phyloP scores from a whole-genome alignment of 2,888 invertebrate genomes.

The Tenodera sinensis region DNA sequence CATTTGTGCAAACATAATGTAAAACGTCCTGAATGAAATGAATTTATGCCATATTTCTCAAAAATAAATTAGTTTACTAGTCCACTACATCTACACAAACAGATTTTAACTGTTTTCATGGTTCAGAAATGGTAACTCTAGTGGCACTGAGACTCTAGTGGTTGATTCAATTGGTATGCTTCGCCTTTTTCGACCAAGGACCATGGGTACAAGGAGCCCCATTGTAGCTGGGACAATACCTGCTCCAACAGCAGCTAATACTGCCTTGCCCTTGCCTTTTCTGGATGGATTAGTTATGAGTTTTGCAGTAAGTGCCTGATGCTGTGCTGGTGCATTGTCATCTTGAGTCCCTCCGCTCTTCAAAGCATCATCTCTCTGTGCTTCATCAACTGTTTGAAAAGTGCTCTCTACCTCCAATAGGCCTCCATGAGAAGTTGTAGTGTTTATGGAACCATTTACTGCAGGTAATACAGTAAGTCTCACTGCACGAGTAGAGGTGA shows the following conservation, averaged over 20 bases:
- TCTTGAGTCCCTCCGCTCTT: conserved; percentile 33
- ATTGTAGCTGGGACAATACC: conserved; percentile 78
- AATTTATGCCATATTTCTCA: background rate
- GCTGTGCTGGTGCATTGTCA: background rate
- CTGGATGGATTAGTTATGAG: background rate
- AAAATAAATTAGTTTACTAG: background rate
- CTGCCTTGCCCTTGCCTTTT: conserved; percentile 41
- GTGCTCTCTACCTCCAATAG: conserved; percentile 58
- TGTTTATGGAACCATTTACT: conserved; percentile 52
- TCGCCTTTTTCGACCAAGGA: conserved; percentile 56
- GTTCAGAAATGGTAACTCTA: background rate
- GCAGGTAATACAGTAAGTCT: conserved; percentile 71
- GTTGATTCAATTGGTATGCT: conserved; percentile 16
- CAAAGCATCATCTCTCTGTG: background rate
- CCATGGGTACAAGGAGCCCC: conserved; percentile 77
- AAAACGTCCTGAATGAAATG: background rate
- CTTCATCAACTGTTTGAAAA: conserved; percentile 7
- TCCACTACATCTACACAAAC: background rate
- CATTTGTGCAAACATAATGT: no score
- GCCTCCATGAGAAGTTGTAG: conserved; percentile 66
- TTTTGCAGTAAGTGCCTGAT: background rate
- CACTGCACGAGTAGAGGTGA: conserved; percentile 54
- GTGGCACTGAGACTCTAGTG: background rate
- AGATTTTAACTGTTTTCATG: background rate
- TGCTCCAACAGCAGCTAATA: conserved; percentile 70